Percentiles rank a stretch among this genome's conserved stretches.
Evolutionary conservation across 1,140 invertebrate genomes (phyloP).

Genomic region (Maconellicoccus hirsutus): DNA sequence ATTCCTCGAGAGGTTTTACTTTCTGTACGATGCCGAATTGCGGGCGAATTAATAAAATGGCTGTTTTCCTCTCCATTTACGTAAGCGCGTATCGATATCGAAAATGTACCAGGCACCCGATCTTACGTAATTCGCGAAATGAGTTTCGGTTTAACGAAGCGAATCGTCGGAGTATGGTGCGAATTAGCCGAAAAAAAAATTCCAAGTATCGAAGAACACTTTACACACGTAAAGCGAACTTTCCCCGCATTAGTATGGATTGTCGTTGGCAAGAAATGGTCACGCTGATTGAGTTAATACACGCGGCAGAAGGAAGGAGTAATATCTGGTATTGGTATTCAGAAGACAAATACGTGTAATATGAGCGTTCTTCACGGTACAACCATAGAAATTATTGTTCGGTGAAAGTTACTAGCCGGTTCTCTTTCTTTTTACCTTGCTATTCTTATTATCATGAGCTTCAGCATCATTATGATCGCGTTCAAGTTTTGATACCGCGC

Average conservation of each 20-base stretch:
- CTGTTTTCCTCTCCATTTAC: too few relatives aligned
- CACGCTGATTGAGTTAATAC: conserved; percentile 15
- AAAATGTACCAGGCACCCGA: too few relatives aligned
- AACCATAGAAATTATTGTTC: conserved; percentile 19
- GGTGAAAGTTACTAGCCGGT: conserved; percentile 21
- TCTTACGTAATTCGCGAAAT: too few relatives aligned
- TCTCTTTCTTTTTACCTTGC: conserved; percentile 17
- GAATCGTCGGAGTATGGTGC: too few relatives aligned
- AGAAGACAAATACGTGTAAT: conserved; percentile 22
- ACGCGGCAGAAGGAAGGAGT: neutral
- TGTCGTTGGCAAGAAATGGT: conserved; percentile 11
- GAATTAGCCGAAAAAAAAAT: too few relatives aligned
- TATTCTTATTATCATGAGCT: conserved; percentile 18
- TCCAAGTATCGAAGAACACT: neutral
- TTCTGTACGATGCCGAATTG: too few relatives aligned
- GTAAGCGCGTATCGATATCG: too few relatives aligned
- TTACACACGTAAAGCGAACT: conserved; percentile 6
- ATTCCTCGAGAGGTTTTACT: too few relatives aligned
- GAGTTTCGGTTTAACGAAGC: too few relatives aligned
- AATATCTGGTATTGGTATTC: conserved; percentile 16
- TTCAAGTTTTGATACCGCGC: neutral
- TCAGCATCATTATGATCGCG: conserved; percentile 16
- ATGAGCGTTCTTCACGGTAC: conserved; percentile 15
- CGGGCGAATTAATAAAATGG: too few relatives aligned
- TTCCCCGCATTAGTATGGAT: conserved; percentile 5